Evolutionary conservation across 2,797 vertebrate genomes (phyloP).

Genomic region (Lepidocolaptes lacrymiger): DNA sequence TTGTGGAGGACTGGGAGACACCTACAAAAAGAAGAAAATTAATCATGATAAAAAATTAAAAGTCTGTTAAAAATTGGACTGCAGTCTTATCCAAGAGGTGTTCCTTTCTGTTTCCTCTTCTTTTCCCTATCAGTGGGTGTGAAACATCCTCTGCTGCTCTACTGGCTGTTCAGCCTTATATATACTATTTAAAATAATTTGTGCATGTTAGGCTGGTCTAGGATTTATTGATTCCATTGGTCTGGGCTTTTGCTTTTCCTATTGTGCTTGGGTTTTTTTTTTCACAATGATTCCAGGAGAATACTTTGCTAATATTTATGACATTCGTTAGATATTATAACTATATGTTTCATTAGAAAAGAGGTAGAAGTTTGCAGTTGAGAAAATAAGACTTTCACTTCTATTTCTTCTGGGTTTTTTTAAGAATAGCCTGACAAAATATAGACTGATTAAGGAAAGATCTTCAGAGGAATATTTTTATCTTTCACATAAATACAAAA

Average conservation of each 20-base stretch:
- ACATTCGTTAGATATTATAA: background rate
- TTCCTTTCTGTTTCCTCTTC: background rate
- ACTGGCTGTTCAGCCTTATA: background rate
- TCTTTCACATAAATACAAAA: background rate
- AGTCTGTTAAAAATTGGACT: background rate
- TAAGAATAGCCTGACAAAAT: background rate
- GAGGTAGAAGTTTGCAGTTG: background rate
- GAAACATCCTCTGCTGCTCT: background rate
- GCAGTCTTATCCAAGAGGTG: background rate
- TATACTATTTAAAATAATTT: background rate
- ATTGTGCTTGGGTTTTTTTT: background rate
- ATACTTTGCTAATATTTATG: background rate
- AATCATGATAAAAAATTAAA: background rate
- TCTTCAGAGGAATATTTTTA: background rate
- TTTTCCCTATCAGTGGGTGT: background rate
- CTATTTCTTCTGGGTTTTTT: background rate
- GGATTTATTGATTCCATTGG: background rate
- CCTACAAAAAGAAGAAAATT: background rate
- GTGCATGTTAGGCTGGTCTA: background rate
- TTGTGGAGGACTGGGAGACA: background rate
- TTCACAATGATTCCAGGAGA: background rate
- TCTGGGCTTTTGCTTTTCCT: background rate
- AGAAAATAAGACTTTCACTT: background rate
- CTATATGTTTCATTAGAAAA: background rate
- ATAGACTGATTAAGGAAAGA: background rate